Evolutionary conservation across 1,140 invertebrate genomes (phyloP), one percentile per base, ranked within the genome.

Genomic region (Drosophila truncata): DNA sequence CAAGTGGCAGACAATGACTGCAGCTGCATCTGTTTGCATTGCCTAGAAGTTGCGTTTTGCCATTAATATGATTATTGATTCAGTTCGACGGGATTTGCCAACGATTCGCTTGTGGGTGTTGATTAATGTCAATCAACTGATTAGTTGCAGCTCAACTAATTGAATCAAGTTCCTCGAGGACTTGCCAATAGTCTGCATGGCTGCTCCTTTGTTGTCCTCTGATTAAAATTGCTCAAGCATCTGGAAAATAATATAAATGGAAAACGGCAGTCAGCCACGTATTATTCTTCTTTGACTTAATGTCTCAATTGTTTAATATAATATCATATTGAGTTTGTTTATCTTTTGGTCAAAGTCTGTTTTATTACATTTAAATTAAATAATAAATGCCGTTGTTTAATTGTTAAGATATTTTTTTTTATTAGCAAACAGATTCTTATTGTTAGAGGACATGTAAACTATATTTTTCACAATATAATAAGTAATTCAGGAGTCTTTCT

Each of bases 41-140:
- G 44, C 46, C 64, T 47, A 41, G 57, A 39, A 52, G 37, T 64
- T 64, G 52, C 49, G 41, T 44, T 49, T 55, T 44, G 62, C 65
- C 74, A 87, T 84, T 80, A 88, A 84, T 84, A 78, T 62, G 59
- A 88, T 78, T 87, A 88, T 88, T 81, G 72, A 82, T 61, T 74
- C 57, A 18, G 50, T 55, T 37, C 42, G 55, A 58, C 55, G 49
- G 35, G 72, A 73, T 41, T 41, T 50, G 29, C n/a, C 39, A 50
- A 44, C 44, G 50, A 78, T 64, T 80, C 41, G 62, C 72, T 67
- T 67, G 47, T 60, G 61, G 55, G 72, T 64, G 73, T 75, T 84
- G 77, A 84, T 88, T 84, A 81, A 81, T 74, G 61, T 75, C 78
- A 84, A 84, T 81, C 80, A 88, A 62, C 65, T 90, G 77, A 87